These are phyloP conservation scores for Myiozetetes cayanensis DNA, from an alignment of 2,113 vertebrate genomes.

Conservation along the genomic window DNA sequence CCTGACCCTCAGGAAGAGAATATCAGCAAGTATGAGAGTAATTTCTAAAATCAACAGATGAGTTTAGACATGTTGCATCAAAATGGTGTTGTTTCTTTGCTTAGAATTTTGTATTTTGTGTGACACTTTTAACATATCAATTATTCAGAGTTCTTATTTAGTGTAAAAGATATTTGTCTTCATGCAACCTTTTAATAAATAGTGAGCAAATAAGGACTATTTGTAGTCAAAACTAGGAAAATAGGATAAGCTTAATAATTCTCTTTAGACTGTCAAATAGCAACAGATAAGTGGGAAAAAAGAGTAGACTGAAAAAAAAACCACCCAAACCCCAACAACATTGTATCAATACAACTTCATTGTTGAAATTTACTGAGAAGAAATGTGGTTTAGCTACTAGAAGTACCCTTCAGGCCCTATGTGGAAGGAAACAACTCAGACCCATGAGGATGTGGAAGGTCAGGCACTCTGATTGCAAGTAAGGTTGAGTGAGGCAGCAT, in stretches of 20 bases:
- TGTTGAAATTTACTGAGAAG: background rate
- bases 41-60: slow-evolving; percentile 5
- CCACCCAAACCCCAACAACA: background rate
- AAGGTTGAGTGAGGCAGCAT: background rate
- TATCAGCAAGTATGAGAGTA: background rate
- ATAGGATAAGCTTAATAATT: background rate
- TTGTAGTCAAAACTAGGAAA: background rate
- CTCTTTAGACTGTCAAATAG: slow-evolving; percentile 5
- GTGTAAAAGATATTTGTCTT: background rate
- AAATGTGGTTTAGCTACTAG: background rate
- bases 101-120: background rate
- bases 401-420: background rate
- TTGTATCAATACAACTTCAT: background rate
- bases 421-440: background rate
- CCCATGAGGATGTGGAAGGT: background rate
- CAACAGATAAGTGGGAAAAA: background rate
- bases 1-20: background rate
- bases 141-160: slow-evolving; percentile 10
- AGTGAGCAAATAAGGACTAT: background rate
- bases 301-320: background rate
- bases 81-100: background rate
- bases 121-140: background rate
- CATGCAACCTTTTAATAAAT: background rate
- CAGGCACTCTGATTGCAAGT: background rate
- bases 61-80: background rate